Evolutionary conservation across 2,113 vertebrate genomes (phyloP), one percentile per base, ranked within the genome.

Genomic region (Semicossyphus pulcher): DNA sequence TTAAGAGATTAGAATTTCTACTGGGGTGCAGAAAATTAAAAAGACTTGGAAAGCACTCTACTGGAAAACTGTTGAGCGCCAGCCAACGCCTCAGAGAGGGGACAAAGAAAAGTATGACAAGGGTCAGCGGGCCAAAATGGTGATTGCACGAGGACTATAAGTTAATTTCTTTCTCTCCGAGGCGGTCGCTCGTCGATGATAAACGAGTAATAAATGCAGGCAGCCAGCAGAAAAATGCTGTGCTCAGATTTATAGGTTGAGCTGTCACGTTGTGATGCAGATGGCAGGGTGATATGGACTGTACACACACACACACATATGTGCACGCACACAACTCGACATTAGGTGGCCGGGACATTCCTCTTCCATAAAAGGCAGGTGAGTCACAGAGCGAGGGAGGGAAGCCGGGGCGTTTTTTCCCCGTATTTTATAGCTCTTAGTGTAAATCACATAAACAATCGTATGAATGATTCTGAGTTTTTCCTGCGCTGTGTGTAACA

Each of bases 301-400:
- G 10, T 4, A 32, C 25, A 32, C 41, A 44, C n/a, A 45, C n/a
- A 29, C 29, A 32, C 12, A 41, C 34, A 45, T 26, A n/a, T 48
- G 25, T 21, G 25, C 8, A 8, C 41, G n/a, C 41, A 41, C 58
- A 64, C 14, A 2, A 25, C 26, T 45, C 12, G 62, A 32, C 64
- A 68, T 32, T 31, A 70, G 20, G 64, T 62, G 60, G 31, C 28
- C 16, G 3, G 18, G 64, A 23, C 39, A 74, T 79, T 84, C 56
- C 63, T 79, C 64, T 74, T 51, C 73, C 20, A 62, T 77, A 83
- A 73, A 88, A 86, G 80, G 65, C 11, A 71, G 49, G 10, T 75
- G 53, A 74, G 47, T 80, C 53, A 52, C 48, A 57, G 18, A 65
- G 31, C 10, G 51, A 45, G 26, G 10, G 3, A 58, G 36, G 29